phyloP scores from a whole-genome alignment of 2,113 vertebrate genomes.

The Aspiorhynchus laticeps region DNA sequence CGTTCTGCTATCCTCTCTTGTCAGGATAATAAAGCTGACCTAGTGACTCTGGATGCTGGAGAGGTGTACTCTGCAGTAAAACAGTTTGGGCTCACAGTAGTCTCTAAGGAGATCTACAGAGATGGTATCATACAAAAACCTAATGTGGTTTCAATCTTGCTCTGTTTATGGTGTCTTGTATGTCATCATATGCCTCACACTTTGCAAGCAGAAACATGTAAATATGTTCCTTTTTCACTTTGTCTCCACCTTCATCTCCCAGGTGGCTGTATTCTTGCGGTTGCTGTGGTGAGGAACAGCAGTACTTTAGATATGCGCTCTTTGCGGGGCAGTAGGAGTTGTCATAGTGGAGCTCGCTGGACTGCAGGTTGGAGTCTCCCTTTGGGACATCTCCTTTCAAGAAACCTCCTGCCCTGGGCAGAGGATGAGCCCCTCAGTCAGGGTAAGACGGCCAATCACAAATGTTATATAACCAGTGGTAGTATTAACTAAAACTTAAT shows the following conservation, averaged over 20 bases:
- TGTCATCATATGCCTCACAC: not conserved
- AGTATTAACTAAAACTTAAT: not conserved
- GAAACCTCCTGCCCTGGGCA: conserved; percentile 82
- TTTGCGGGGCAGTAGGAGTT: conserved; percentile 79
- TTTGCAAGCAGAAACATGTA: not conserved
- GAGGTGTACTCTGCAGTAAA: conserved; percentile 89
- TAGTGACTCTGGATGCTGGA: conserved; percentile 85
- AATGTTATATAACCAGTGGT: no score
- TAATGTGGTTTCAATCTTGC: not conserved
- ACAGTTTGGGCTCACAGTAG: conserved; percentile 79
- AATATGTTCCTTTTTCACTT: not conserved
- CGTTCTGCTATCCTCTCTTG: conserved; percentile 38
- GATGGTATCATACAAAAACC: conserved; percentile 50
- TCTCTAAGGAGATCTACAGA: conserved; percentile 85
- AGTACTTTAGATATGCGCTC: conserved; percentile 73
- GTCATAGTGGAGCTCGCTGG: conserved; percentile 85
- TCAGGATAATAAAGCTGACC: conserved; percentile 87
- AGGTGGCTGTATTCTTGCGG: conserved; percentile 85
- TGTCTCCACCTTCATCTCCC: not conserved
- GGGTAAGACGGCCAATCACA: conserved; percentile 64
- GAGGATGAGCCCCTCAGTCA: conserved; percentile 82
- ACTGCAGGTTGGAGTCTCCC: conserved; percentile 90
- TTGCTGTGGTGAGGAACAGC: conserved; percentile 80
- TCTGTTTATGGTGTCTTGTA: no score
- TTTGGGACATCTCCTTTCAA: conserved; percentile 84